These are phyloP conservation scores for Diadromus collaris DNA, from an alignment of 2,888 invertebrate species.

Conservation along the genomic window DNA sequence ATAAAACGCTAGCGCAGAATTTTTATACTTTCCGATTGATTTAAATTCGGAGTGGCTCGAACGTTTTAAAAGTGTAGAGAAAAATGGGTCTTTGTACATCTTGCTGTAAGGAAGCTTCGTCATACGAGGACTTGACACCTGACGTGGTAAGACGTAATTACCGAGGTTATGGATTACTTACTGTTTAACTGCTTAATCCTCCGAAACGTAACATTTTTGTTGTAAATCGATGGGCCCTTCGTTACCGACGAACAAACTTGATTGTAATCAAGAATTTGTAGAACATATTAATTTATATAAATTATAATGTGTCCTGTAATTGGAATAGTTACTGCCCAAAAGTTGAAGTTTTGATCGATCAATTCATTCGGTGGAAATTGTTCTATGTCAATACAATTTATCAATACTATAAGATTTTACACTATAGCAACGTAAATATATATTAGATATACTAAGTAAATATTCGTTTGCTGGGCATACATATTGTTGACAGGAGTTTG, in stretches of 20 bases:
- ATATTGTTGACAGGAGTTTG: neutral
- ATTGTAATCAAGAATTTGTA: neutral
- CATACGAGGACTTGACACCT: conserved; percentile 82
- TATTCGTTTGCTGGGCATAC: neutral
- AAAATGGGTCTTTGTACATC: conserved; percentile 79
- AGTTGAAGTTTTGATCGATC: neutral
- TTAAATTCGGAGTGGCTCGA: neutral
- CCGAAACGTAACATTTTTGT: neutral
- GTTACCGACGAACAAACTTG: neutral
- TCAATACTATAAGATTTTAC: neutral
- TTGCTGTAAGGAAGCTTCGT: conserved; percentile 82
- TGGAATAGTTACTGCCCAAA: neutral
- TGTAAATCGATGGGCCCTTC: neutral
- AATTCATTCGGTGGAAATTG: neutral
- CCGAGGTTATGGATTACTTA: conserved; percentile 41
- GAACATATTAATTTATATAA: neutral
- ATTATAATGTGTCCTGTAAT: too few species aligned
- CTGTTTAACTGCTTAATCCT: neutral
- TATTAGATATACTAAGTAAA: neutral
- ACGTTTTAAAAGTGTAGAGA: neutral
- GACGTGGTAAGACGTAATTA: conserved; percentile 81
- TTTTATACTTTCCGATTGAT: neutral
- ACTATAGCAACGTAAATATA: neutral
- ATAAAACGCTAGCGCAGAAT: neutral
- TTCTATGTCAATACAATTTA: neutral